Evolutionary conservation across 1,140 invertebrate genomes (phyloP).

Genomic region (Lanistes nyassanus): DNA sequence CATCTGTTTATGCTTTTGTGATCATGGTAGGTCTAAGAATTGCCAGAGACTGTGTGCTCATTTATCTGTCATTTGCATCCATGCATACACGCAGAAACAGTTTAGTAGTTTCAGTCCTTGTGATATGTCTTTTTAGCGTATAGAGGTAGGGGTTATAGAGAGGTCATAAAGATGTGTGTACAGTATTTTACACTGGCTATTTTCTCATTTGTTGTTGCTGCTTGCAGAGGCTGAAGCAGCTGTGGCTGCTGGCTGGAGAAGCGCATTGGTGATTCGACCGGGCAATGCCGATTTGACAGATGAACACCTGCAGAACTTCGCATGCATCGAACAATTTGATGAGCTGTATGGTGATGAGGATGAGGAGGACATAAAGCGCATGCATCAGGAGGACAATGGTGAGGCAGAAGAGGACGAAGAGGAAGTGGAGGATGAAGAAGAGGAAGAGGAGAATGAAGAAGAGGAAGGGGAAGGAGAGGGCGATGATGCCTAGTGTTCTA

Average conservation of each 20-base stretch:
- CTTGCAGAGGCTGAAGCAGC: conserved; percentile 84
- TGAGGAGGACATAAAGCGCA: conserved; percentile 47
- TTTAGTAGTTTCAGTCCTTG: too few species aligned
- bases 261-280: conserved; percentile 78
- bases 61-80: too few species aligned
- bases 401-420: conserved; percentile 46
- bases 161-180: too few species aligned
- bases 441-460: conserved; percentile 38
- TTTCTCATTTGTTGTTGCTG: too few species aligned
- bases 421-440: conserved; percentile 41
- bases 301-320: conserved; percentile 72
- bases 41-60: too few species aligned
- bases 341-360: conserved; percentile 62
- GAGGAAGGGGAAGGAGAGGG: conserved; percentile 34
- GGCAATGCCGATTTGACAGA: conserved; percentile 78
- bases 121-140: too few species aligned
- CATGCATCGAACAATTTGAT: conserved; percentile 72
- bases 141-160: too few species aligned
- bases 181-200: too few species aligned
- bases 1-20: too few species aligned
- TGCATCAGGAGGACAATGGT: conserved; percentile 46
- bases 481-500: conserved; percentile 24
- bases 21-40: too few species aligned
- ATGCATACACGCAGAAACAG: too few species aligned
- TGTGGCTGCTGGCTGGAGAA: conserved; percentile 75